Conservation (phyloP, 2,113 vertebrate species). For the Hypocryptadius cinnamomeus region DNA sequence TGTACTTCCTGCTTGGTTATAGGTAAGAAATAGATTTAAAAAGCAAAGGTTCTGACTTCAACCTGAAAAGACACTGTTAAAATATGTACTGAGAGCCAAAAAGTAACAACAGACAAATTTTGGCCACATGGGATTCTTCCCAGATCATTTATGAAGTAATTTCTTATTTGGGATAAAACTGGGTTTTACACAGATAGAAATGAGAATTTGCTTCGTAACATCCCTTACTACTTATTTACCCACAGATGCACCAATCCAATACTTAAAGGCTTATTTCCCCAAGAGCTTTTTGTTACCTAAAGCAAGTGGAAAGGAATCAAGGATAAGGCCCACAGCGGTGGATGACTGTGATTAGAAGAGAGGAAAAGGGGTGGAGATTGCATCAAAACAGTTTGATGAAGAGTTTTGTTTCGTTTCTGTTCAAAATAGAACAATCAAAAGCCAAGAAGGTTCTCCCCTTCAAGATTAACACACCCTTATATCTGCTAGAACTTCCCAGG, state of each 20-base stretch:
- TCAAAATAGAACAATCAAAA: not conserved
- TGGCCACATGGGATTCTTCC: not conserved
- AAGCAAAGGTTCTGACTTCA: not conserved
- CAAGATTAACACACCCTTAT: not conserved
- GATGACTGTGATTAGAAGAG: not conserved
- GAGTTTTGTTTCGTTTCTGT: not conserved
- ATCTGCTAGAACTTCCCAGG: not conserved
- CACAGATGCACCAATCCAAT: not conserved
- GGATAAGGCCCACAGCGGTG: not conserved
- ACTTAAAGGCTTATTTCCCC: not conserved
- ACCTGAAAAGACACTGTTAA: not conserved
- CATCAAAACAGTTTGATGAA: not conserved
- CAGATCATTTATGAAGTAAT: not conserved
- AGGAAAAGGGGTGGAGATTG: not conserved
- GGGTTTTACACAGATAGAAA: not conserved
- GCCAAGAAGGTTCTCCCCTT: not conserved
- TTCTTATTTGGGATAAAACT: not conserved
- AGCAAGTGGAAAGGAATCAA: not conserved
- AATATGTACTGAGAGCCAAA: not conserved
- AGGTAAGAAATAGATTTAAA: not conserved
- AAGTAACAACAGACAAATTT: not conserved
- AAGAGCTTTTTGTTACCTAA: not conserved
- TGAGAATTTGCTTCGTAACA: not conserved
- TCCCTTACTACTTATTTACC: not conserved
- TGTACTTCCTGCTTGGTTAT: not conserved